phyloP scores from a whole-genome alignment of 35 echinoderm and acorn worm species.

The Eucidaris tribuloides region DNA sequence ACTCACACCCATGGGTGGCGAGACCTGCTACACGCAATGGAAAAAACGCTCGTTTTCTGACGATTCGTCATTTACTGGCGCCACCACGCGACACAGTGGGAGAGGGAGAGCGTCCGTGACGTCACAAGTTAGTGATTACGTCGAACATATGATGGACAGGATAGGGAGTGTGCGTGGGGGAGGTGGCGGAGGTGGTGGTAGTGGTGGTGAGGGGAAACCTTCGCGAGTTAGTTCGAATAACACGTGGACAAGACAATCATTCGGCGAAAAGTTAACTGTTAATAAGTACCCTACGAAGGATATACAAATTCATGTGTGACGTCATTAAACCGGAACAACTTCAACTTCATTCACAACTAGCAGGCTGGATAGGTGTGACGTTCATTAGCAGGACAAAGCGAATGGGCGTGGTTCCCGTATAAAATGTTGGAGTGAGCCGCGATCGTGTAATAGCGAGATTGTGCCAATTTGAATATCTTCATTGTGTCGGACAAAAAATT shows the following conservation, averaged over 20 bases:
- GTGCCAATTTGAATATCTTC: too few relatives aligned
- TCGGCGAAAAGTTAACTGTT: conserved; percentile 11
- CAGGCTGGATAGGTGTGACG: too few relatives aligned
- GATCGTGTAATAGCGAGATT: too few relatives aligned
- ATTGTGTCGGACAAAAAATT: too few relatives aligned
- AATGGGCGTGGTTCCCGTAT: too few relatives aligned
- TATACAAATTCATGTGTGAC: conserved; percentile 49
- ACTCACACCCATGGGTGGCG: conserved; percentile 29
- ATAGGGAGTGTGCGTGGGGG: conserved; percentile 1
- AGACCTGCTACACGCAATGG: conserved; percentile 43
- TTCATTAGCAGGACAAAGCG: too few relatives aligned
- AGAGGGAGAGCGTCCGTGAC: conserved; percentile 17
- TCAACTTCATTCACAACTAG: too few relatives aligned
- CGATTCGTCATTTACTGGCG: neutral
- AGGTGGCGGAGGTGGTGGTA: neutral
- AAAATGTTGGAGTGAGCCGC: too few relatives aligned
- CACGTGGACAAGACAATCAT: conserved; percentile 33
- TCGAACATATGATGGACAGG: conserved; percentile 82
- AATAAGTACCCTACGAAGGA: conserved; percentile 39
- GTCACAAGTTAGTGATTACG: conserved; percentile 66
- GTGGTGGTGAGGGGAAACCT: neutral
- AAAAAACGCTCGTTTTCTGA: neutral
- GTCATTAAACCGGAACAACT: too few relatives aligned
- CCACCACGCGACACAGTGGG: neutral
- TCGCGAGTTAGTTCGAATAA: conserved; percentile 24